phyloP scores from a whole-genome alignment of 2,113 vertebrate genomes.

The Hylia prasina region DNA sequence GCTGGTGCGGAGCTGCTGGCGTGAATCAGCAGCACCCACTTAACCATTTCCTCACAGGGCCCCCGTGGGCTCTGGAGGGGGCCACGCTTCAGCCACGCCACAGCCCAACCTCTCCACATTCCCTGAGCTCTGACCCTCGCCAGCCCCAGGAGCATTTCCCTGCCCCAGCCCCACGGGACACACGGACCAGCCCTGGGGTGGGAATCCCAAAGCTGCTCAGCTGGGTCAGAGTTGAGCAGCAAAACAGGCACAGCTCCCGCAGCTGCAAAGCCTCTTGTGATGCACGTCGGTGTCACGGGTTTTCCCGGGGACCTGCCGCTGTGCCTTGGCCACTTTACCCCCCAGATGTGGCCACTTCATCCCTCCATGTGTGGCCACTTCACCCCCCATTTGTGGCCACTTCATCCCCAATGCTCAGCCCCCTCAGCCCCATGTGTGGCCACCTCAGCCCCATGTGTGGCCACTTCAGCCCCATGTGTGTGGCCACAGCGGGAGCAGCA shows the following conservation, averaged over 20 bases:
- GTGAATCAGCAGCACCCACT: constrained; percentile 37
- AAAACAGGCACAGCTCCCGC: neutral
- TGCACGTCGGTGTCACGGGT: accelerated
- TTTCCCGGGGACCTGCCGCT: neutral
- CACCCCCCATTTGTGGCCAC: accelerated
- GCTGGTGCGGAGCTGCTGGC: neutral
- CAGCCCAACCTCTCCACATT: neutral
- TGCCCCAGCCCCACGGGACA: neutral
- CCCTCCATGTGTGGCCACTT: accelerated
- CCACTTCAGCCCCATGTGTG: accelerated
- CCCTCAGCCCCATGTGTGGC: neutral
- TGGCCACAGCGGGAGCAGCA: neutral
- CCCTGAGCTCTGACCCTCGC: accelerated
- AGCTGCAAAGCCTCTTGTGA: neutral
- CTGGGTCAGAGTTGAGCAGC: neutral
- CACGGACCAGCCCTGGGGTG: accelerated
- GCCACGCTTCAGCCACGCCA: accelerated
- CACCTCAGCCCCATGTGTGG: accelerated
- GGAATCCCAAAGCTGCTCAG: accelerated
- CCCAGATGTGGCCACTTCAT: accelerated
- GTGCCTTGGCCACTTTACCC: neutral
- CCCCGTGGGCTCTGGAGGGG: neutral
- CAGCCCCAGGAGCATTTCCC: neutral
- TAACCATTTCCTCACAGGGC: neutral
- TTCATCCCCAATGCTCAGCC: neutral